Evolutionary conservation across 1,140 invertebrate genomes (phyloP).

Genomic region (Whitmania pigra): DNA sequence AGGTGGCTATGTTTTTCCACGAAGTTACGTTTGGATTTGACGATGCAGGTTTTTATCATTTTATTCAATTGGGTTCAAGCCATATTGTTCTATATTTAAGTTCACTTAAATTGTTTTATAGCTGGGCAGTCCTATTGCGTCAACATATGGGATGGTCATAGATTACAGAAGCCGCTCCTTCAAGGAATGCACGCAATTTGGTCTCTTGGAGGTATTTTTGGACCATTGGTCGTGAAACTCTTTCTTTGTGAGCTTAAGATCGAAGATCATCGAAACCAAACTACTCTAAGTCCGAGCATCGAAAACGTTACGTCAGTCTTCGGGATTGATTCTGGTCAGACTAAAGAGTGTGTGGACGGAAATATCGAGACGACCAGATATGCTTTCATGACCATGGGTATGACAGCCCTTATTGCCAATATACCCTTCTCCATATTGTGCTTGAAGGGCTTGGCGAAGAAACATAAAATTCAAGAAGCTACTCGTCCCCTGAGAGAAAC

Average conservation of each 20-base stretch:
- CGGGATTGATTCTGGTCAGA: too few relatives aligned
- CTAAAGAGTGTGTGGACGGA: neutral
- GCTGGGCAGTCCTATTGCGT: conserved; percentile 16
- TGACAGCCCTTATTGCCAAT: neutral
- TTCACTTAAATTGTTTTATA: neutral
- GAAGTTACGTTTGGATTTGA: neutral
- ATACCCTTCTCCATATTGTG: neutral
- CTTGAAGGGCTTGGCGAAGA: neutral
- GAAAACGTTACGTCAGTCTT: neutral
- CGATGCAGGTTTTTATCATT: neutral
- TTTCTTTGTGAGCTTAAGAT: conserved; percentile 1
- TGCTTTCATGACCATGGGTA: neutral
- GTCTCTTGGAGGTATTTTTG: conserved; percentile 7
- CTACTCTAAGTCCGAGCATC: neutral
- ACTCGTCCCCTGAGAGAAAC: neutral
- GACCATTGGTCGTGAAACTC: neutral
- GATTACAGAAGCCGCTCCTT: conserved; percentile 5
- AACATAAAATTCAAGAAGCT: neutral
- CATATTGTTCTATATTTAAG: neutral
- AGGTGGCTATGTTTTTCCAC: neutral
- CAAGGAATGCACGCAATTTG: conserved; percentile 16
- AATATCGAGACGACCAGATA: neutral
- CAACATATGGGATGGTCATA: conserved; percentile 6
- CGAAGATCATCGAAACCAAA: neutral
- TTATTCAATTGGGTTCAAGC: neutral